phyloP scores from a whole-genome alignment of 2,888 invertebrate genomes.

The Marronus borbonicus region DNA sequence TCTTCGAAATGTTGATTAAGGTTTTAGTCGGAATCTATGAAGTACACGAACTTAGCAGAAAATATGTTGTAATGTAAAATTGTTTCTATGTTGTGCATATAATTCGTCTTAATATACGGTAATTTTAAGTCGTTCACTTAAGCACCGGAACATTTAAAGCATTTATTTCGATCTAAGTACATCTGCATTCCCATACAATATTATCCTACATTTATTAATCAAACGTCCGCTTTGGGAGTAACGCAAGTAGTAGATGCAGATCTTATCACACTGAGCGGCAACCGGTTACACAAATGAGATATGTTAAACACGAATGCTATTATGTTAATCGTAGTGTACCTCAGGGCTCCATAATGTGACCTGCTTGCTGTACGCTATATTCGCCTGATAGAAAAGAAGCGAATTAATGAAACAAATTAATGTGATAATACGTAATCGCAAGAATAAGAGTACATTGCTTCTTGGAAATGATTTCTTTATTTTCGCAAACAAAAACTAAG shows the following conservation, averaged over 20 bases:
- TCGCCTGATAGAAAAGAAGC: slow-evolving; percentile 17
- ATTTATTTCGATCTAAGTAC: background rate
- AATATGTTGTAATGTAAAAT: too few species aligned
- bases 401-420: slow-evolving; percentile 37
- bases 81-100: too few species aligned
- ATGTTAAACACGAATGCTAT: slow-evolving; percentile 45
- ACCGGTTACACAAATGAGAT: slow-evolving; percentile 43
- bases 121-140: too few species aligned
- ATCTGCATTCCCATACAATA: background rate
- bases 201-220: slow-evolving; percentile 9
- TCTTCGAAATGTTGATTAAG: too few species aligned
- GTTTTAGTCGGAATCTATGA: too few species aligned
- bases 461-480: slow-evolving; percentile 34
- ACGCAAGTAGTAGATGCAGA: slow-evolving; percentile 37
- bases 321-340: slow-evolving; percentile 44
- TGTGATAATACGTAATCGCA: slow-evolving; percentile 38
- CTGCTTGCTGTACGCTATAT: slow-evolving; percentile 24
- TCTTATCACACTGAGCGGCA: slow-evolving; percentile 38
- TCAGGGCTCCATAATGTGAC: slow-evolving; percentile 46
- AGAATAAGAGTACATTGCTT: background rate
- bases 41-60: too few species aligned
- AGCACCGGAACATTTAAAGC: too few species aligned
- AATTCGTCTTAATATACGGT: too few species aligned
- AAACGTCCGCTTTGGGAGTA: background rate
- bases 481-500: slow-evolving; percentile 27